A percentile compares a stretch with the other conserved stretches of the same genome.
phyloP scores from a whole-genome alignment of 1,140 invertebrate genomes.

The Globodera rostochiensis region DNA sequence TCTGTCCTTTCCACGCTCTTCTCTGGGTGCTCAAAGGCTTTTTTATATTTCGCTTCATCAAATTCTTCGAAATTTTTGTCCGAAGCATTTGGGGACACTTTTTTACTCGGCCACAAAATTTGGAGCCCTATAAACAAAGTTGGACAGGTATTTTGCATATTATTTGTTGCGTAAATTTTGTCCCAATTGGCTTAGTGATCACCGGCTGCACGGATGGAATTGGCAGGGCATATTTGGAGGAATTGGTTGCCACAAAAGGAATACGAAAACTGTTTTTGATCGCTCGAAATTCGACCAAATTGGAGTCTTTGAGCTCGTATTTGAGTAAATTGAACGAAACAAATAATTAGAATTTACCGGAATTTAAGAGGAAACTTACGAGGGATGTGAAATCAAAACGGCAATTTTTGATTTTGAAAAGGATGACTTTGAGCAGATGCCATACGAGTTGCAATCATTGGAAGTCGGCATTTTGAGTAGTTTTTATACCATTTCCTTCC shows the following conservation, averaged over 20 bases:
- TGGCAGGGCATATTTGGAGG: slow-evolving; percentile 83
- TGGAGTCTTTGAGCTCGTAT: slow-evolving; percentile 79
- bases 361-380: slow-evolving; percentile 55
- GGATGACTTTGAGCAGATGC: slow-evolving; percentile 48
- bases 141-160: slow-evolving; percentile 51
- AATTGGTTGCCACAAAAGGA: slow-evolving; percentile 69
- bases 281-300: slow-evolving; percentile 80
- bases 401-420: slow-evolving; percentile 64
- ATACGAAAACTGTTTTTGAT: slow-evolving; percentile 72
- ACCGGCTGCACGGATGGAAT: slow-evolving; percentile 89
- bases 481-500: background rate
- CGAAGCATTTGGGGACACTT: slow-evolving; percentile 44
- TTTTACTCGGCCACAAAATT: slow-evolving; percentile 43
- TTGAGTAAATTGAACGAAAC: slow-evolving; percentile 72
- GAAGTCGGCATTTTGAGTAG: slow-evolving; percentile 81
- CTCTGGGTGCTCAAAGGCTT: slow-evolving; percentile 16
- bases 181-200: slow-evolving; percentile 73
- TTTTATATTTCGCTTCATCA: slow-evolving; percentile 12
- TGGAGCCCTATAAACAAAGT: slow-evolving; percentile 41
- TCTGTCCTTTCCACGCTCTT: slow-evolving; percentile 25
- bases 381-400: slow-evolving; percentile 45
- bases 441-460: slow-evolving; percentile 75
- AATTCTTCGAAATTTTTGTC: slow-evolving; percentile 26
- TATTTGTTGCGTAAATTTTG: too few species aligned
- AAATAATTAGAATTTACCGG: slow-evolving; percentile 1